Conservation (phyloP, 2,797 vertebrate species). For the Chloroceryle inda region DNA sequence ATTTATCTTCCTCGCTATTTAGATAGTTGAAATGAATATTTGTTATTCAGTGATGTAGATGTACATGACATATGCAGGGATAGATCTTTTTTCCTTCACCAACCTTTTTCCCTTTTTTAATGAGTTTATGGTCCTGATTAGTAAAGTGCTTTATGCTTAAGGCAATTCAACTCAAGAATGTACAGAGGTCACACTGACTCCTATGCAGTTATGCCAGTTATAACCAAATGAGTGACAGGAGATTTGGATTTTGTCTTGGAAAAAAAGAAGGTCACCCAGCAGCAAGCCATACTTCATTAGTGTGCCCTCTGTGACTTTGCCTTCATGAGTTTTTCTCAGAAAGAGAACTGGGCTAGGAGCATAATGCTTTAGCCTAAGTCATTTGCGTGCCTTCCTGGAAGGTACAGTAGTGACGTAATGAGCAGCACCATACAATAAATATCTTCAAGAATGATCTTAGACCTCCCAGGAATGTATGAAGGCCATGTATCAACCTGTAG, state of each 20-base stretch:
- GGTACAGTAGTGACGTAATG: rapidly evolving
- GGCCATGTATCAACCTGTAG: neutral
- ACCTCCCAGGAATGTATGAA: rapidly evolving
- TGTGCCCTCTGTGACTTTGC: neutral
- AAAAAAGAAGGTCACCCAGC: neutral
- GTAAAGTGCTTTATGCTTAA: conserved; percentile 5
- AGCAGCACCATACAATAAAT: neutral
- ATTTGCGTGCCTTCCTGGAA: neutral
- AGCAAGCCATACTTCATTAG: neutral
- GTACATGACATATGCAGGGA: neutral
- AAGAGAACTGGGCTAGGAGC: neutral
- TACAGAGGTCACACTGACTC: neutral
- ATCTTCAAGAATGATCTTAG: neutral
- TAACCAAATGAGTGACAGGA: neutral
- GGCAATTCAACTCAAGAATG: neutral
- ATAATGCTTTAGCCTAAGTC: neutral
- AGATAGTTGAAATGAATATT: conserved; percentile 6
- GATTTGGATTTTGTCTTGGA: neutral
- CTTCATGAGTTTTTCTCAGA: neutral
- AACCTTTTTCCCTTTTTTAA: neutral
- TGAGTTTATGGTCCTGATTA: conserved; percentile 21
- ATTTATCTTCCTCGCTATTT: conserved; percentile 19
- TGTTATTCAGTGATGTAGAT: neutral
- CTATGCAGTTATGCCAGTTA: neutral
- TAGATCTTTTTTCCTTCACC: neutral